Base-by-base conservation (phyloP, 2,888 invertebrate genomes). In the Aproaerema taeniolella region DNA sequence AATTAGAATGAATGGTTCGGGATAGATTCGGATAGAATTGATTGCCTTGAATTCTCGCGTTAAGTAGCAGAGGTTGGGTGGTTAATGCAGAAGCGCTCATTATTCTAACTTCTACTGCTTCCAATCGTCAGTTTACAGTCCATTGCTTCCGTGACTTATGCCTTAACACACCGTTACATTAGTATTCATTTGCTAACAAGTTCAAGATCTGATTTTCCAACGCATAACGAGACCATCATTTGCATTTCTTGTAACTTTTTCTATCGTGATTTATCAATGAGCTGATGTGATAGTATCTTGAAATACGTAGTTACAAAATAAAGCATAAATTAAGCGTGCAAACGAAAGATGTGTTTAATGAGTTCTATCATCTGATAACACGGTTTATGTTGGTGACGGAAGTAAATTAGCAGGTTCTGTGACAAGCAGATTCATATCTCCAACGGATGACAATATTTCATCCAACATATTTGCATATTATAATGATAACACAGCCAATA, bases 1-100 rank as follows among this genome's bases (percentile, higher is more conserved):
- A 80, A 80, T 82, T 77, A 74, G 76, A 80, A 81, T 77, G 64
- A 75, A 80, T 78, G 71, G 74, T 70, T n/a, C n/a, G 55, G 52
- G 59, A 64, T 63, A 67, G 56, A 58, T 70, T 64, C 49, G 52
- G 49, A 50, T 65, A 49, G 60, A 69, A 76, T 76, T 65, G 63
- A 74, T 73, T 53, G 61, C 53, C 52, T 52, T 57, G 56, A 61
- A 64, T 66, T 66, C 55, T 54, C n/a, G 55, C 53, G 53, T 53
- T 60, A 57, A 60, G 58, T 58, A 61, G 61, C 49, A 45, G 58
- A 56, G 55, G 60, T 60, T 59, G 64, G 64, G 63, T 61, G 61
- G 66, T 58, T 61, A 67, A 68, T 65, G 64, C 25, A 40, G 39
- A 28, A 31, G 39, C 40, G 12, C 39, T 15, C n/a, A n/a, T n/a